These are phyloP conservation scores for Xiphophorus hellerii DNA, from an alignment of 2,113 vertebrate genomes.

Conservation along the genomic window DNA sequence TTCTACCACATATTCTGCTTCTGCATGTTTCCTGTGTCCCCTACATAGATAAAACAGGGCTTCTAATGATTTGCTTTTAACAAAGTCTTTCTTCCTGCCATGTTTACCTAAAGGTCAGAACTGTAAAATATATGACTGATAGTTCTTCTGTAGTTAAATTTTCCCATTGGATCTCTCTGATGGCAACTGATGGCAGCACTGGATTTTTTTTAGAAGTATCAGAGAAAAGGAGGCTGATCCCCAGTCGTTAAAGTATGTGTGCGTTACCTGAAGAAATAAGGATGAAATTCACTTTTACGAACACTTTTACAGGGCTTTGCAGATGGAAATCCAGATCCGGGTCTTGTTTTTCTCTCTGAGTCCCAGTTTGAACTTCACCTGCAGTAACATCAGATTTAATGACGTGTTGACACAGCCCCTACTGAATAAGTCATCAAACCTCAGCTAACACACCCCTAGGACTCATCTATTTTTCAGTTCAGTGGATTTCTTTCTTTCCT, in stretches of 20 bases:
- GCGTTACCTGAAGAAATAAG: not conserved
- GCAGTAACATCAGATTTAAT: slow-evolving; percentile 65
- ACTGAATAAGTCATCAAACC: slow-evolving; percentile 77
- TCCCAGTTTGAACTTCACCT: slow-evolving; percentile 40
- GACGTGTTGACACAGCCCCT: slow-evolving; percentile 61
- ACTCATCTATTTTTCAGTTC: slow-evolving; percentile 79
- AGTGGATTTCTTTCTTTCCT: slow-evolving; percentile 41
- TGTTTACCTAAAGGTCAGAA: not conserved
- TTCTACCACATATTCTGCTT: not conserved
- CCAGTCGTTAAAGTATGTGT: not conserved
- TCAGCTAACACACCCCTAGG: slow-evolving; percentile 64
- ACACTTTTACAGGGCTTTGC: not conserved
- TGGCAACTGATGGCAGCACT: not conserved
- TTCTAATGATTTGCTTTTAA: not conserved
- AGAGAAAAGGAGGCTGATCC: not conserved
- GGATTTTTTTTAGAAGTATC: not conserved
- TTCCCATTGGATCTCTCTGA: not conserved
- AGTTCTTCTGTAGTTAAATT: not conserved
- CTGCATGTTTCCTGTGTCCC: not conserved
- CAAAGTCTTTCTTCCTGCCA: not conserved
- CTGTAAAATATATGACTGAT: not conserved
- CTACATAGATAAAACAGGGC: not conserved
- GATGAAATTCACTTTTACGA: not conserved
- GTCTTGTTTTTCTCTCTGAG: slow-evolving; percentile 22
- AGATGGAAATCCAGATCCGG: slow-evolving; percentile 33